Base-by-base conservation (phyloP, 1,140 invertebrate genomes). In the Luehdorfia chinensis region DNA sequence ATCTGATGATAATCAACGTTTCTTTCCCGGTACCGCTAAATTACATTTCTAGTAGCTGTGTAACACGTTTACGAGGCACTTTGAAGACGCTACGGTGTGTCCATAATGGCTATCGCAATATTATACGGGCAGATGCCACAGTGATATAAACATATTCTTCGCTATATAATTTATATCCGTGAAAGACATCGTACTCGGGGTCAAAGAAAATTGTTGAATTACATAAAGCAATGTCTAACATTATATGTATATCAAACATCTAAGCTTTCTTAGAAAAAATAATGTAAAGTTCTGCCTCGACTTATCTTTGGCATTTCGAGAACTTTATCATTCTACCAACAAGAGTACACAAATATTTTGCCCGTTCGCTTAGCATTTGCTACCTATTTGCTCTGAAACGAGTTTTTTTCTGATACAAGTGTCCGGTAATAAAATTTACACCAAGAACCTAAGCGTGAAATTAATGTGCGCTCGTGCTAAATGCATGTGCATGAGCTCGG, bases 21-120 rank as follows among this genome's bases (percentile, higher is more conserved):
- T 75, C 62, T 78, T 81, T 77, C 78, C 65, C 67, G 56, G 75
- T 81, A 81, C 77, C 76, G 78, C 81, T 81, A 85, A 79, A 85
- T 81, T 77, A 77, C 78, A 66, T 75, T 80, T 80, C 73, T 83
- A 85, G 78, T 81, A 79, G 78, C 76, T 58, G 72, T 74, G 72
- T 78, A 75, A 71, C 75, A 68, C 72, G 69, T 83, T 85, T 85
- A 83, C 68, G 78, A 85, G 68, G 66, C 62, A 75, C 74, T 85
- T 83, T 70, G 68, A 72, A 75, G 75, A 83, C 77, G 76, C 64
- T 67, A 68, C 71, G 60, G 66, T 79, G 66, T 77, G 72, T 69
- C 66, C 70, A 62, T 81, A 80, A 77, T 79, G 75, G 69, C 72
- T 74, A 77, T 79, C 73, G 69, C 66, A 71, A 73, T 76, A 77